Percentiles rank a stretch among this genome's conserved stretches.
These are phyloP conservation scores for Chaetorhynchus papuensis DNA, from an alignment of 2,113 vertebrate species.

Conservation along the genomic window DNA sequence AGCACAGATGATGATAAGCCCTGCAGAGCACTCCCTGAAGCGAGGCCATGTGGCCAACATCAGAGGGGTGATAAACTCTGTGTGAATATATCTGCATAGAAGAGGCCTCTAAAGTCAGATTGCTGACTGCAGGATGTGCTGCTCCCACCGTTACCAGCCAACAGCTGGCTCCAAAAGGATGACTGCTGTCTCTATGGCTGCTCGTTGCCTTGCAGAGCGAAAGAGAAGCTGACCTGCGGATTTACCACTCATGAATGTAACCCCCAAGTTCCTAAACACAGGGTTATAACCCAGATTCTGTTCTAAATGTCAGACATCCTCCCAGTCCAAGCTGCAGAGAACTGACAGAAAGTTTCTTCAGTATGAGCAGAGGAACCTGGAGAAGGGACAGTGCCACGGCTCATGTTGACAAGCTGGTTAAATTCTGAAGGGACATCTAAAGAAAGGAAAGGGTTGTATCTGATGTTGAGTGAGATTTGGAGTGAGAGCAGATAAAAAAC, in stretches of 20 bases:
- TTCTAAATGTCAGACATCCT: not conserved
- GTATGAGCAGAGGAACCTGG: not conserved
- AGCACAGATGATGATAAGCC: not conserved
- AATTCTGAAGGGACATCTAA: not conserved
- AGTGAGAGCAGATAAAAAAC: not conserved
- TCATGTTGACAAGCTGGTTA: not conserved
- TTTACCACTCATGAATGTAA: not conserved
- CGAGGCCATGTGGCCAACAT: conserved; percentile 3
- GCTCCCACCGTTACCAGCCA: not conserved
- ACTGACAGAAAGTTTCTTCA: not conserved
- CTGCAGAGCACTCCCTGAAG: not conserved
- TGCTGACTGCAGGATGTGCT: not conserved
- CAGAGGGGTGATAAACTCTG: not conserved
- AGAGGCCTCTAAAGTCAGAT: not conserved
- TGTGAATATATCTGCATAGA: not conserved
- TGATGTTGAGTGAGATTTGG: not conserved
- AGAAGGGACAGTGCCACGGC: not conserved
- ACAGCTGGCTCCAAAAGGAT: not conserved
- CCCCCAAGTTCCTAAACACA: not conserved
- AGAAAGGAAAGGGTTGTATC: not conserved
- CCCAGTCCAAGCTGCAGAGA: not conserved
- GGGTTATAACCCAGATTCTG: not conserved
- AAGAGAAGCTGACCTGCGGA: not conserved
- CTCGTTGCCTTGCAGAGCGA: accelerated
- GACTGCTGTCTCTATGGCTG: not conserved